Evolutionary conservation across 2,888 invertebrate species (phyloP).

Genomic region (Ophioninae sp.): DNA sequence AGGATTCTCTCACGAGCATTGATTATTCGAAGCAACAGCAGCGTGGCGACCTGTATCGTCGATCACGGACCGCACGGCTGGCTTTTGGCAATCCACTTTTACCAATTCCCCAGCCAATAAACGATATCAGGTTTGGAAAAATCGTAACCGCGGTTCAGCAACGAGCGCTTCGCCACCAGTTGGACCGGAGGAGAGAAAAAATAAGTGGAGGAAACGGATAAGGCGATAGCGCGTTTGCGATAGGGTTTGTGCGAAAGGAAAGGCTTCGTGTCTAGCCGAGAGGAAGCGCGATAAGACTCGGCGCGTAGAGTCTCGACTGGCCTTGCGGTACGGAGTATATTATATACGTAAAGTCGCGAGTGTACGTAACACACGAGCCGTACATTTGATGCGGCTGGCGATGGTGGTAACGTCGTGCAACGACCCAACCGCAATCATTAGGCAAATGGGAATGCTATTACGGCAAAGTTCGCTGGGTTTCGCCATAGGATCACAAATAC

Average conservation of each 20-base stretch:
- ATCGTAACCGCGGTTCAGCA: too few species aligned
- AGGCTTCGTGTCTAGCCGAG: conserved; percentile 76
- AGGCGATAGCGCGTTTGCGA: conserved; percentile 36
- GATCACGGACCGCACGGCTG: too few species aligned
- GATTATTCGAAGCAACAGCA: conserved; percentile 31
- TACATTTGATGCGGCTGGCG: conserved; percentile 41
- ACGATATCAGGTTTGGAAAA: too few species aligned
- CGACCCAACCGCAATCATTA: conserved; percentile 74
- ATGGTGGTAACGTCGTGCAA: conserved; percentile 48
- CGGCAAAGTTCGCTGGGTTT: conserved; percentile 56
- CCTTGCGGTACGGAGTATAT: conserved; percentile 62
- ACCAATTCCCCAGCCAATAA: too few species aligned
- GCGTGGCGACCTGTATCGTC: too few species aligned
- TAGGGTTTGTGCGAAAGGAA: conserved; percentile 44
- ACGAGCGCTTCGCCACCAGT: too few species aligned
- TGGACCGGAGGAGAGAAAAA: conserved; percentile 25
- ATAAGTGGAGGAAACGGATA: conserved; percentile 3
- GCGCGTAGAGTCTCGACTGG: conserved; percentile 40
- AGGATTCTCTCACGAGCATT: conserved; percentile 14
- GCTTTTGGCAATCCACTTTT: too few species aligned
- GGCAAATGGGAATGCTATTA: conserved; percentile 76
- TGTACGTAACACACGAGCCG: conserved; percentile 61
- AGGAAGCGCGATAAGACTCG: conserved; percentile 79
- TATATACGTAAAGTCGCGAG: conserved; percentile 57
- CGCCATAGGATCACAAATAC: background rate